Conservation (phyloP, 2,888 invertebrate genomes). For the Tortrix viridana region DNA sequence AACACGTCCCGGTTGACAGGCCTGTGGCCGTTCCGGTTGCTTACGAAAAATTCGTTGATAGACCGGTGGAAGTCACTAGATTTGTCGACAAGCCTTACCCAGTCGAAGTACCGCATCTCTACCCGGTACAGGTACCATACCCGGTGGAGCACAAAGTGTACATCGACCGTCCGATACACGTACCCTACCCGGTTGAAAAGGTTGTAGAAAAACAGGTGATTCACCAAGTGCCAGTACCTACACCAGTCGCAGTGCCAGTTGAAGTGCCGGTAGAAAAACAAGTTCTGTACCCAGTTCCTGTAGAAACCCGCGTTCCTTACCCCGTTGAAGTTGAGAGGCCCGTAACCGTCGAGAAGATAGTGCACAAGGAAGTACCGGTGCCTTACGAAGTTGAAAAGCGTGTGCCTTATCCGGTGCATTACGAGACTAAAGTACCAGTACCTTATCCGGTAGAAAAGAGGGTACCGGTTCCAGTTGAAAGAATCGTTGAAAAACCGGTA, state of each 20-base stretch:
- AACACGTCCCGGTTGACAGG: conserved; percentile 69
- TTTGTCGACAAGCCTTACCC: conserved; percentile 85
- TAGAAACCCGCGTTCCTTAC: conserved; percentile 72
- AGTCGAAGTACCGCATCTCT: conserved; percentile 73
- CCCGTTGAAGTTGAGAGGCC: conserved; percentile 75
- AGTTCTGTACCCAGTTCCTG: conserved; percentile 65
- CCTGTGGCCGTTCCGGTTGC: conserved; percentile 73
- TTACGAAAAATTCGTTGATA: conserved; percentile 82
- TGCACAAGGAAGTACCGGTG: conserved; percentile 75
- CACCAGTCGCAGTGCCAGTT: conserved; percentile 71
- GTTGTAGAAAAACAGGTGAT: conserved; percentile 78
- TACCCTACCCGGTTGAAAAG: conserved; percentile 80
- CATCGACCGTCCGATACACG: conserved; percentile 76
- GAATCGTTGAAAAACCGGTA: conserved; percentile 83
- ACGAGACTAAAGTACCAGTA: conserved; percentile 75
- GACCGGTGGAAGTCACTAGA: conserved; percentile 77
- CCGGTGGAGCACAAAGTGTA: conserved; percentile 81
- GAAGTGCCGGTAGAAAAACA: conserved; percentile 68
- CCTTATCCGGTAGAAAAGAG: conserved; percentile 76
- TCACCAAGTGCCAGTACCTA: conserved; percentile 70
- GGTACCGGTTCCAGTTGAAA: conserved; percentile 73
- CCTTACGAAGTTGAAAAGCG: conserved; percentile 81
- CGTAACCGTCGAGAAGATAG: conserved; percentile 63
- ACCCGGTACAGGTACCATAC: conserved; percentile 69
- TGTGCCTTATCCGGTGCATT: conserved; percentile 73